phyloP scores from a whole-genome alignment of 64 coral and sea anemone genomes.

The Anthopleura sola region DNA sequence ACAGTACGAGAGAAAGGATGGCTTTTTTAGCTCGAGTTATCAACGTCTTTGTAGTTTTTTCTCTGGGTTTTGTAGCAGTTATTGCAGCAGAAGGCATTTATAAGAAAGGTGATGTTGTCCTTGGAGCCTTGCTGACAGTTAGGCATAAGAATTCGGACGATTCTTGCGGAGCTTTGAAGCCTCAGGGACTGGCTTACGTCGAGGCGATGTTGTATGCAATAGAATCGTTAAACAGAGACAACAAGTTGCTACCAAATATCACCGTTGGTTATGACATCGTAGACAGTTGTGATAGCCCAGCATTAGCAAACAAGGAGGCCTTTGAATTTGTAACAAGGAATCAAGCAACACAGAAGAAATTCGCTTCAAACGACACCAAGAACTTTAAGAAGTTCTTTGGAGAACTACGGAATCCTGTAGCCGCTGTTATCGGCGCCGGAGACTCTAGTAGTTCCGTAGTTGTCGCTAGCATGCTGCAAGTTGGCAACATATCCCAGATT shows the following conservation, averaged over 20 bases:
- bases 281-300: slow-evolving; percentile 48
- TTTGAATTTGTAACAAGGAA: slow-evolving; percentile 35
- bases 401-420: background rate
- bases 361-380: background rate
- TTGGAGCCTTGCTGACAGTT: slow-evolving; percentile 26
- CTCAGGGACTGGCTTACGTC: slow-evolving; percentile 24
- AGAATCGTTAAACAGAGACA: slow-evolving; percentile 23
- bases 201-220: slow-evolving; percentile 66
- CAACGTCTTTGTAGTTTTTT: background rate
- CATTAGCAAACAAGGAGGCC: slow-evolving; percentile 19
- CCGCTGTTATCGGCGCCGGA: slow-evolving; percentile 29
- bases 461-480: slow-evolving; percentile 45
- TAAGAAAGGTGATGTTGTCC: slow-evolving; percentile 26
- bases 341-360: background rate
- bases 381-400: background rate
- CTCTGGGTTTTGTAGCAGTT: background rate
- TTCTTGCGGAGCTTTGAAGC: slow-evolving; percentile 26
- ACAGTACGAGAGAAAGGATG: background rate
- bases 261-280: slow-evolving; percentile 54
- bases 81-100: slow-evolving; percentile 10
- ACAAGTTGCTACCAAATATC: slow-evolving; percentile 24
- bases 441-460: slow-evolving; percentile 34
- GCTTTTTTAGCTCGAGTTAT: background rate
- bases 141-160: slow-evolving; percentile 25
- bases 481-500: slow-evolving; percentile 16